These are phyloP conservation scores for Polia nebulosa DNA, from an alignment of 2,888 invertebrate species.

Conservation along the genomic window DNA sequence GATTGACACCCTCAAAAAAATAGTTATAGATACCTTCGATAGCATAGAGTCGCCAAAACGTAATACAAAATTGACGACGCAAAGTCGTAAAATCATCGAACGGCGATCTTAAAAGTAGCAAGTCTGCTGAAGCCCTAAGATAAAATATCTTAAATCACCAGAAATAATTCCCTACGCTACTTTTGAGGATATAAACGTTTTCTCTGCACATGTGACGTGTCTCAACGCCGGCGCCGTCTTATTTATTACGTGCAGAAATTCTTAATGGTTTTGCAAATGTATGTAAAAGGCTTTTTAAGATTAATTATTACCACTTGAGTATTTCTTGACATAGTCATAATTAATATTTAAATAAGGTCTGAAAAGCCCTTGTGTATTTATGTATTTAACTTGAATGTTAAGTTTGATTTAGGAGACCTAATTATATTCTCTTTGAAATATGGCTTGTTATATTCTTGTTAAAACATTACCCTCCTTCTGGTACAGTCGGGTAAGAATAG, in stretches of 20 bases:
- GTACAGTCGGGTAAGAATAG: too few species aligned
- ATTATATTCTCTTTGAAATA: neutral
- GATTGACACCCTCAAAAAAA: too few species aligned
- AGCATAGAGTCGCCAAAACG: too few species aligned
- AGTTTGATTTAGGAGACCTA: neutral
- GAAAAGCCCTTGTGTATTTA: conserved; percentile 4
- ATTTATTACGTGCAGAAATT: conserved; percentile 40
- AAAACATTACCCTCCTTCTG: too few species aligned
- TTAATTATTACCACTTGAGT: neutral
- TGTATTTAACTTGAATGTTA: neutral
- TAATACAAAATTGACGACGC: neutral
- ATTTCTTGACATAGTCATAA: conserved; percentile 10
- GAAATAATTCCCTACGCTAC: conserved; percentile 11
- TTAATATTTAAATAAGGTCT: conserved; percentile 10
- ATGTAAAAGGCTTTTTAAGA: conserved; percentile 18
- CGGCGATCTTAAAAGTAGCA: neutral
- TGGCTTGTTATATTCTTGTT: neutral
- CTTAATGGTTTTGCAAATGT: conserved; percentile 29
- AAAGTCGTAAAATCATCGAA: neutral
- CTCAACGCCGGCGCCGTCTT: conserved; percentile 18
- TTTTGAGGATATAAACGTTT: conserved; percentile 20
- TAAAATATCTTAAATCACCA: conserved; percentile 4
- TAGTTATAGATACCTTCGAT: too few species aligned
- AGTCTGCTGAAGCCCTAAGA: neutral
- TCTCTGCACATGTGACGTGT: conserved; percentile 15